Base-by-base conservation (phyloP, 2,888 invertebrate species). In the Pollenia griseotomentosa region DNA sequence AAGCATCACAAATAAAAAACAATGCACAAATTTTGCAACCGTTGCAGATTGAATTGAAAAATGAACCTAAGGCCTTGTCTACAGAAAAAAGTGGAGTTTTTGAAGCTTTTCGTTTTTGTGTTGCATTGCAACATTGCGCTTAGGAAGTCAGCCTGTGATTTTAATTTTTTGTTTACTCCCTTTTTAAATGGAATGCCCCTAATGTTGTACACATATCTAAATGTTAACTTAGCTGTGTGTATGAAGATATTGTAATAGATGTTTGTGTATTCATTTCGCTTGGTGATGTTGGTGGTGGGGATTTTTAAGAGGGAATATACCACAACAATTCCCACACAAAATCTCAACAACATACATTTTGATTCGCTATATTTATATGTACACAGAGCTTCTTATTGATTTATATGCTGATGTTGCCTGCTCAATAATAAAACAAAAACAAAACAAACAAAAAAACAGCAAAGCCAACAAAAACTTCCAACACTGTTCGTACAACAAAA, bases 261-360 rank as follows among this genome's bases (percentile, higher is more conserved):
- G 51, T 70, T 44, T 57, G 59, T 66, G 57, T 44, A 14, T 57
- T 73, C 46, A 19, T 61, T 53, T 33, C 65, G 71, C 51, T 55
- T 73, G 63, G 74, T 61, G 51, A 5, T 63, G 68, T 16, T 55
- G 63, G 55, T 66, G 40, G 63, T 74, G 73, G 73, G 65, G 81
- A 81, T 74, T 81, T 74, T 74, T 66, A 81, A 19, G 80, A 81
- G 66, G 74, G 46, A 63, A 61, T 73, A 42, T 68, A 63, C 84
- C 84, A 74, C 84, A 85, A 74, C 90, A 90, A 91, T 92, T 91
- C 92, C 91, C 92, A 92, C 92, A 92, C 92, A 92, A 92, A 83
- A 92, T 91, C 92, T 90, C 90, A 88, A 86, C 86, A 88, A 59
- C 57, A 66, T 66, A 61, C 80, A 66, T 42, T 63, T 77, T 83